Conservation (phyloP, 2,797 vertebrate species). For the Pangasius krempfi region DNA sequence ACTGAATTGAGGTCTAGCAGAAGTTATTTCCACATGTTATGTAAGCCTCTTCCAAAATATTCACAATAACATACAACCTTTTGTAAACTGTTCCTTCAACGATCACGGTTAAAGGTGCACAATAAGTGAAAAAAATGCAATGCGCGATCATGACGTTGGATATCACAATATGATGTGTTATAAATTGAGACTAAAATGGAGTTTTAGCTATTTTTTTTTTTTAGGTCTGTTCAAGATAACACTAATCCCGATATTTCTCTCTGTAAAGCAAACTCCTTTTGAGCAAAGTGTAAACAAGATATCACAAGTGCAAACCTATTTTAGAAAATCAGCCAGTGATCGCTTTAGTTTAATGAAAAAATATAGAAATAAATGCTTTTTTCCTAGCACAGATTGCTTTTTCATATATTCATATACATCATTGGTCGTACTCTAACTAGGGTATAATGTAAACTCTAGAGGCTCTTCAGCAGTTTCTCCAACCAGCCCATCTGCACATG, state of each 20-base stretch:
- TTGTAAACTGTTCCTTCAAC: neutral
- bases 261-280: neutral
- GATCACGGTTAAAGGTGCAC: neutral
- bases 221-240: neutral
- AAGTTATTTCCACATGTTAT: slow-evolving; percentile 20
- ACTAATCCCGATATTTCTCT: neutral
- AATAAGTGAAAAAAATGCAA: neutral
- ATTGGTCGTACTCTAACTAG: neutral
- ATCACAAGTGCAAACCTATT: neutral
- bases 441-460: neutral
- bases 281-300: neutral
- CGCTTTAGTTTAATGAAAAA: neutral
- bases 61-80: neutral
- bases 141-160: neutral
- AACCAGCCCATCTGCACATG: neutral
- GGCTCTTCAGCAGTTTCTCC: neutral
- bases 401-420: neutral
- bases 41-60: neutral
- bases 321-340: neutral
- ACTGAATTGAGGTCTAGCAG: neutral
- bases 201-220: neutral
- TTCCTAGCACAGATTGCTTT: neutral
- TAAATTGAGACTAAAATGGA: neutral
- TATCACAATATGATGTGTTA: neutral
- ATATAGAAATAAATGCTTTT: neutral